These are phyloP conservation scores for Monopis laevigella DNA, from an alignment of 2,888 invertebrate genomes.

Conservation along the genomic window DNA sequence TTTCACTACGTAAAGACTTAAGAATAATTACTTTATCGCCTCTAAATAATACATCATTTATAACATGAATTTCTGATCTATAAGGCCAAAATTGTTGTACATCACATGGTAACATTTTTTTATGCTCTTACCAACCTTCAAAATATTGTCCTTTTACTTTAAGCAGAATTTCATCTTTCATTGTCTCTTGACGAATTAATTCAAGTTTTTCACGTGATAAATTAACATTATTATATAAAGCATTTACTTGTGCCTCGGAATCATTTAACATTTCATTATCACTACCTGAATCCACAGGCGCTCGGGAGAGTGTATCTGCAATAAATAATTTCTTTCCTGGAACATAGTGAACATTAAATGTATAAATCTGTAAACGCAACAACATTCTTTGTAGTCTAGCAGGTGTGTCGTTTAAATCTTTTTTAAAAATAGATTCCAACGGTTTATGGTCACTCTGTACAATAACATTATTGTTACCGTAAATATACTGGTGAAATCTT, in stretches of 20 bases:
- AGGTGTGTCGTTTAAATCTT: conserved; percentile 21
- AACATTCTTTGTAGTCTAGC: conserved; percentile 26
- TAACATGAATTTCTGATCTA: too few species aligned
- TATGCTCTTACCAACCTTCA: too few species aligned
- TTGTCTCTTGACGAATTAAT: background rate
- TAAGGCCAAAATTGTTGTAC: too few species aligned
- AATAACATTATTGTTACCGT: conserved; percentile 20
- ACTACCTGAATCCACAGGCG: conserved; percentile 15
- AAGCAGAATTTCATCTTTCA: background rate
- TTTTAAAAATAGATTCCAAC: conserved; percentile 25
- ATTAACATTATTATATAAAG: background rate
- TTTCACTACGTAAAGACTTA: too few species aligned
- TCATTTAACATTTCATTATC: conserved; percentile 8
- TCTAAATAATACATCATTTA: too few species aligned
- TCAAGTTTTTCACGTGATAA: background rate
- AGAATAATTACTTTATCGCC: too few species aligned
- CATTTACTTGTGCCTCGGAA: background rate
- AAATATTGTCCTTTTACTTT: too few species aligned
- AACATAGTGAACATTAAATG: conserved; percentile 22
- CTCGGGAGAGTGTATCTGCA: conserved; percentile 27
- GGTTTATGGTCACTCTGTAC: conserved; percentile 29
- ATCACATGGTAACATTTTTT: too few species aligned
- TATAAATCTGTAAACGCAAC: conserved; percentile 23
- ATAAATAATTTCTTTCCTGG: conserved; percentile 26
- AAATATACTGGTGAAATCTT: conserved; percentile 20